Base-by-base conservation (phyloP, 23 tunicate species). In the Styela clava region DNA sequence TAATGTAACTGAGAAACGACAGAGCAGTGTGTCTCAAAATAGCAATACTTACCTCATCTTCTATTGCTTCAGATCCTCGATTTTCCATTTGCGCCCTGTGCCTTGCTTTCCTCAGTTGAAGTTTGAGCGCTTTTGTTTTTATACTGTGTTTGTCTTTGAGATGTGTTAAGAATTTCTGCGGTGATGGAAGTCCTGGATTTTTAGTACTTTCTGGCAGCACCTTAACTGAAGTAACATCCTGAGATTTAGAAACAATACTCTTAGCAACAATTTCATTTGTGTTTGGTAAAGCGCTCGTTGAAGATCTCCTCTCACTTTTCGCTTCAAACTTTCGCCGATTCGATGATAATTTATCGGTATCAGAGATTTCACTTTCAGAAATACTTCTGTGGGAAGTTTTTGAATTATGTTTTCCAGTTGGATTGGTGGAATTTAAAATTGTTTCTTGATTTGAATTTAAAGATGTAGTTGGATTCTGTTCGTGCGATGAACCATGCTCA, bases 121-220 rank as follows among this genome's bases (percentile, higher is more conserved):
- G 81, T 24, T 44, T 51, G 23, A 76, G 52, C 35, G 64, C 65
- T 44, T 44, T 76, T 30, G 64, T 76, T 44, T 76, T 76, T 28
- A 76, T 36, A 28, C 31, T 33, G 22, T 76, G 81, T 52, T 76
- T 76, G 26, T 44, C 81, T 76, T 76, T 76, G 31, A 76, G 64
- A 29, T 33, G 44, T 18, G 65, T 76, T 20, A 76, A 26, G 52
- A 76, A 76, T 76, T 76, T 76, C 37, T 76, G 35, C 18, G 81
- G 81, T 22, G 81, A 76, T 44, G 81, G 81, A 52, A 52, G 24
- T 5, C 64, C 64, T 16, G 81, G 64, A 76, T 52, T 76, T 29
- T 76, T 76, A 22, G 30, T 25, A 29, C 81, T 76, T 20, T 76
- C 65, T 29, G 71, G 71, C 16, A 67, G 71, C 23, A 67, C 71